phyloP scores from a whole-genome alignment of 2,797 vertebrate genomes.

The Vultur gryphus region DNA sequence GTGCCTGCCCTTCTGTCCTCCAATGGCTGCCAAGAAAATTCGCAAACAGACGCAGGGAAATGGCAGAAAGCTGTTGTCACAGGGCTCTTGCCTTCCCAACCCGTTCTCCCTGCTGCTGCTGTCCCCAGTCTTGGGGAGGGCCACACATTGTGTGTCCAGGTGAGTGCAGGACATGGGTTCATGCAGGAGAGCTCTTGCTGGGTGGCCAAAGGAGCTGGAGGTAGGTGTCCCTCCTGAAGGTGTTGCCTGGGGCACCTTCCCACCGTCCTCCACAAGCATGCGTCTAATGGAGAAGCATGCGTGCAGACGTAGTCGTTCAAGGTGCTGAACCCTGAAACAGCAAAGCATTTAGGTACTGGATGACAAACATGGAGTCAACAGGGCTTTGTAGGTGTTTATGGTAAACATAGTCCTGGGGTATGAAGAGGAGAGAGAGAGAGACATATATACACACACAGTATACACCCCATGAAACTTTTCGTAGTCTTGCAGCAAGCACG shows the following conservation, averaged over 20 bases:
- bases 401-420: not conserved
- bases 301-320: accelerated
- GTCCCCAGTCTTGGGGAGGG: not conserved
- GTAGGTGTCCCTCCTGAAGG: not conserved
- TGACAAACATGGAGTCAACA: not conserved
- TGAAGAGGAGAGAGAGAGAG: not conserved
- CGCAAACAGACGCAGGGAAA: not conserved
- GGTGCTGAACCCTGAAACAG: not conserved
- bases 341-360: not conserved
- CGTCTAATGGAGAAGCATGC: accelerated
- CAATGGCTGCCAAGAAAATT: not conserved
- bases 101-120: not conserved
- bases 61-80: not conserved
- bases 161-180: not conserved
- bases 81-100: not conserved
- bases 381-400: not conserved
- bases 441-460: not conserved
- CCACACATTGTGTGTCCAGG: not conserved
- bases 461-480: not conserved
- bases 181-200: not conserved
- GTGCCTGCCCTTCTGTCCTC: not conserved
- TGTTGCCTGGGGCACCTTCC: not conserved
- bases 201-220: not conserved
- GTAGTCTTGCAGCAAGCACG: accelerated
- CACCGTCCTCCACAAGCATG: not conserved